Evolutionary conservation across 2,797 vertebrate genomes (phyloP), one percentile per base, ranked within the genome.

Genomic region (Lycodopsis pacificus): DNA sequence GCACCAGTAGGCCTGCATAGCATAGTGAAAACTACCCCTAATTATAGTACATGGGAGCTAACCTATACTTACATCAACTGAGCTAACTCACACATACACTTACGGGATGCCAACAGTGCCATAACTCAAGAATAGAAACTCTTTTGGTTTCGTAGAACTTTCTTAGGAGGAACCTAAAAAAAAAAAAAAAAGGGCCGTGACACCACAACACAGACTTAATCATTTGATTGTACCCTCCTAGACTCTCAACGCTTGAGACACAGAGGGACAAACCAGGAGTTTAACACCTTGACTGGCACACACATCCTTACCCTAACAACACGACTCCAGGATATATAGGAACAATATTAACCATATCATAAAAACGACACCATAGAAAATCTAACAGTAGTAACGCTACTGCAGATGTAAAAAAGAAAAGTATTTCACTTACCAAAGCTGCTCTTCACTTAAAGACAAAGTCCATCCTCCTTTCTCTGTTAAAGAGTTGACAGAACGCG

Each of bases 51-150:
- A 14, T 65, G 15, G 72, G 51, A 77, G 73, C 82, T 36, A 90
- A 82, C 78, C 89, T 91, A 86, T 90, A 91, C 86, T 92, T 92
- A 90, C 64, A 88, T 65, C 80, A 66, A 79, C 82, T 73, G 73
- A 66, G 77, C 81, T 20, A 70, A 67, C 82, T 74, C 38, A 58
- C 83, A 77, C 64, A 68, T 77, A 63, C 77, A 88, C 68, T 80
- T 85, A 81, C 8, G 0, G 79, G 77, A 82, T 71, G 79, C 77
- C 79, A 81, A 81, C 63, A 79, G 70, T 67, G 72, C 63, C 78
- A 73, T 79, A 86, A 86, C 36, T 66, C 73, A 79, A 38, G 76
- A 88, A 87, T 83, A 89, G 81, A 84, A 86, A 73, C 58, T 49
- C 25, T 36, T 20, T 25, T 71, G 77, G 75, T 81, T 73, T 71